Percentiles rank a stretch among this genome's conserved stretches.
These are phyloP conservation scores for Tromatobia lineatoria DNA, from an alignment of 2,888 invertebrate species.

Conservation along the genomic window DNA sequence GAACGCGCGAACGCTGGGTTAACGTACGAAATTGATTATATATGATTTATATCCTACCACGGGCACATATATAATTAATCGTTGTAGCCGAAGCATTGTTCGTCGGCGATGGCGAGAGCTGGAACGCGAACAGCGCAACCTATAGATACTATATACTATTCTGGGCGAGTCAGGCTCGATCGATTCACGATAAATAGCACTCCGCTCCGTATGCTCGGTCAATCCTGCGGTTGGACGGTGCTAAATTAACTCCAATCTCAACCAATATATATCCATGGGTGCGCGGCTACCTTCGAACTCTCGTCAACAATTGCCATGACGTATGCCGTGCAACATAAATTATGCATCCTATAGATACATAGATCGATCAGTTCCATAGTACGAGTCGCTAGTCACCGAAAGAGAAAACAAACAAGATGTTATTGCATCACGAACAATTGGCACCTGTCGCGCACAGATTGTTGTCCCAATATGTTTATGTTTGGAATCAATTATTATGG, in stretches of 20 bases:
- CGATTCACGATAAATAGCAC: conserved; percentile 82
- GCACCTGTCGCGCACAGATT: conserved; percentile 29
- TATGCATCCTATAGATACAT: background rate
- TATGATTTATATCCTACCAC: conserved; percentile 81
- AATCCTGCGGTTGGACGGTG: conserved; percentile 74
- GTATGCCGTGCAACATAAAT: conserved; percentile 24
- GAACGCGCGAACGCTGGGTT: conserved; percentile 34
- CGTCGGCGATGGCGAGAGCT: conserved; percentile 60
- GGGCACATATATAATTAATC: conserved; percentile 82
- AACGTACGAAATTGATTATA: conserved; percentile 79
- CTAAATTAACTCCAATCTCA: conserved; percentile 77
- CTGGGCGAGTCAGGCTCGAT: conserved; percentile 69
- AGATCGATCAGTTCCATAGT: background rate
- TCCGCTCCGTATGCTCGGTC: conserved; percentile 72
- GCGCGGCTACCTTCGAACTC: conserved; percentile 43
- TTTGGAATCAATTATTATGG: conserved; percentile 14
- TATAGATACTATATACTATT: conserved; percentile 38
- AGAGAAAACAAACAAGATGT: conserved; percentile 45
- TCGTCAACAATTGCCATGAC: conserved; percentile 52
- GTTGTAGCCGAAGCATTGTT: conserved; percentile 79
- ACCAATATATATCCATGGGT: conserved; percentile 57
- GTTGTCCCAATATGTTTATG: conserved; percentile 4
- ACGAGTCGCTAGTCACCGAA: conserved; percentile 2
- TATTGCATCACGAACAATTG: conserved; percentile 23
- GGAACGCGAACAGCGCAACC: conserved; percentile 22